Evolutionary conservation across 1,140 invertebrate species (phyloP).

Genomic region (Ooceraea biroi): DNA sequence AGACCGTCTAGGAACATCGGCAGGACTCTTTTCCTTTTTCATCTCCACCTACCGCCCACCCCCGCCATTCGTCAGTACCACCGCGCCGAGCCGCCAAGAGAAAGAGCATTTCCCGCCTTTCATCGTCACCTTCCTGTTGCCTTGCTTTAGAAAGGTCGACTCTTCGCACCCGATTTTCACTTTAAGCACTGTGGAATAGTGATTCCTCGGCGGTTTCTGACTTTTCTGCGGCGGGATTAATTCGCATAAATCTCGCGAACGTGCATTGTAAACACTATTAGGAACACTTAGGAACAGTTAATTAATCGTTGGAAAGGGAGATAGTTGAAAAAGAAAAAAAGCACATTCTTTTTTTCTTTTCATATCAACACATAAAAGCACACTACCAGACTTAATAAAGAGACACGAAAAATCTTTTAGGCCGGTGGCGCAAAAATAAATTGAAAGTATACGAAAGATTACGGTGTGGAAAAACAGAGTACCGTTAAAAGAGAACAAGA

Average conservation of each 20-base stretch:
- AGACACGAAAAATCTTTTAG: constrained; percentile 1
- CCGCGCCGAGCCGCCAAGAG: constrained; percentile 38
- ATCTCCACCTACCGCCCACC: neutral
- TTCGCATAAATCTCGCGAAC: constrained; percentile 4
- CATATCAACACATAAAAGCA: neutral
- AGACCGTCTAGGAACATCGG: constrained; percentile 48
- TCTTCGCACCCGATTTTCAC: constrained; percentile 42
- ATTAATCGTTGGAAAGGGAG: neutral
- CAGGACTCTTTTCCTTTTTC: constrained; percentile 47
- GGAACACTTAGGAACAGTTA: neutral
- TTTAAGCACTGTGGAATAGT: neutral
- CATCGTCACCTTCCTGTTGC: constrained; percentile 33
- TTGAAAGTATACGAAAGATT: neutral
- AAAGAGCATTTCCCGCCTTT: constrained; percentile 62
- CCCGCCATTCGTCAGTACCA: constrained; percentile 6
- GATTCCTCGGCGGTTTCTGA: constrained; percentile 2
- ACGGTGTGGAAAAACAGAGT: neutral
- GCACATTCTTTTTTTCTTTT: neutral
- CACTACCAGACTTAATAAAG: neutral
- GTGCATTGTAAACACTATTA: neutral
- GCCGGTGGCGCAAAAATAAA: neutral
- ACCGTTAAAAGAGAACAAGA: neutral
- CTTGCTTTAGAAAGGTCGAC: constrained; percentile 40
- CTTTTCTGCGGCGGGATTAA: constrained; percentile 2
- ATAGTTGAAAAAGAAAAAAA: neutral